Base-by-base conservation (phyloP, 1,140 invertebrate species). In the Mamestra configurata region DNA sequence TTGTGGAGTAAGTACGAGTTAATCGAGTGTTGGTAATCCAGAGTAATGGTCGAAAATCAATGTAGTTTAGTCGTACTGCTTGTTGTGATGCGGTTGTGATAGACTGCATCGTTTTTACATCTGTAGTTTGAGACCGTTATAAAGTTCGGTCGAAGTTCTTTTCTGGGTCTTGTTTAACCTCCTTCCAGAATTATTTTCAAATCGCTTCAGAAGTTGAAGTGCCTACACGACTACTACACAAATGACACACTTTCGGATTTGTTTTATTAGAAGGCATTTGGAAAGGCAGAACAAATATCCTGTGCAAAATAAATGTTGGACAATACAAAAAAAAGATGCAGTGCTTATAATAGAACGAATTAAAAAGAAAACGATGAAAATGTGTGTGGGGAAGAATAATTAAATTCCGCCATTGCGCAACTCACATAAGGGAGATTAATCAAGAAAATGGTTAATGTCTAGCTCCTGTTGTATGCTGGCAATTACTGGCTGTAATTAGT, bases 381-480 rank as follows among this genome's bases (percentile, higher is more conserved):
- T 57, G 22, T 24, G 11, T 31, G 27, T 53, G 35, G 59, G 71
- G 27, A 53, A 24, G 15, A 46, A 73, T 40, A 73, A 73, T 73
- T 10, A 73, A 73, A 73, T 73, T 73, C 71, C 22, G 24, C 35
- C 10, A 20, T 24, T 20, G 51, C 35, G 71, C 71, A 43, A 73
- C 31, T 73, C 53, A 73, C 35, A 59, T 40, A 59, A 43, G 35
- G 24, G 20, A 73, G 51, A 73, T 73, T 73, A 73, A 73, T 73
- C 71, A 73, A 73, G 71, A 57, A 59, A 59, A 73, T 73, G 18
- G 51, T 37, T 57, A 73, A 73, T 59, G 53, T 59, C 71, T 57
- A 24, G 35, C 18, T 73, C 31, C 18, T 59, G 51, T 24, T 73
- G 10, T 40, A 22, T 46, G 64, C 11, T 73, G 46, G 24, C 24